These are phyloP conservation scores for Musca vetustissima DNA, from an alignment of 1,140 invertebrate genomes.

Conservation along the genomic window DNA sequence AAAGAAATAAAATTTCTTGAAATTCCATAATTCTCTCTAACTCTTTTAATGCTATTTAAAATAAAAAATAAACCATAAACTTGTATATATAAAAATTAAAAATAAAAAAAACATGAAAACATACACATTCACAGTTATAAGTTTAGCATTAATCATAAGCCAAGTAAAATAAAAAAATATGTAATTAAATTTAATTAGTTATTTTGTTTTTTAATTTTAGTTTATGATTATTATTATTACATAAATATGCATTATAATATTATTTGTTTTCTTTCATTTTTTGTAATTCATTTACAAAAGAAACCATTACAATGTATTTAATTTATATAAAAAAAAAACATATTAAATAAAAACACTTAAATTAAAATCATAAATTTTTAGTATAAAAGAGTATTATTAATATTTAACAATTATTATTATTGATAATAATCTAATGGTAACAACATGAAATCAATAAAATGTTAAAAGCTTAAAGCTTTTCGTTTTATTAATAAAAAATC, in stretches of 20 bases:
- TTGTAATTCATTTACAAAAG: background rate
- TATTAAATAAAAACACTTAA: background rate
- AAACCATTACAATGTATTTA: background rate
- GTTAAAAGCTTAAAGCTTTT: constrained; percentile 17
- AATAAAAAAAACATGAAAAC: background rate
- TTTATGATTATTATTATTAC: too few relatives aligned
- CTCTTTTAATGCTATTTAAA: background rate
- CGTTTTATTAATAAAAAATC: background rate
- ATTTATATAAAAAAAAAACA: background rate
- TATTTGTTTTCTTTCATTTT: too few relatives aligned
- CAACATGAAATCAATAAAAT: background rate
- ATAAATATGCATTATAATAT: too few relatives aligned
- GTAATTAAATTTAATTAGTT: too few relatives aligned
- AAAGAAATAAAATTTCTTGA: constrained; percentile 22
- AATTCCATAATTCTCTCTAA: background rate
- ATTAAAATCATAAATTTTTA: constrained; percentile 5
- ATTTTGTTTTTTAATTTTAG: too few relatives aligned
- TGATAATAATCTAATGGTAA: background rate
- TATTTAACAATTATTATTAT: constrained; percentile 4
- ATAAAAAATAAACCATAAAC: background rate
- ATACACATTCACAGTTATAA: background rate
- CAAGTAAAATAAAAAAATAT: background rate
- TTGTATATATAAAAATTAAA: background rate
- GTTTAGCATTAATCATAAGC: background rate
- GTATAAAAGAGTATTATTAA: constrained; percentile 20